These are phyloP conservation scores for Aphelocoma californica DNA, from an alignment of 2,797 vertebrate species.

Conservation along the genomic window DNA sequence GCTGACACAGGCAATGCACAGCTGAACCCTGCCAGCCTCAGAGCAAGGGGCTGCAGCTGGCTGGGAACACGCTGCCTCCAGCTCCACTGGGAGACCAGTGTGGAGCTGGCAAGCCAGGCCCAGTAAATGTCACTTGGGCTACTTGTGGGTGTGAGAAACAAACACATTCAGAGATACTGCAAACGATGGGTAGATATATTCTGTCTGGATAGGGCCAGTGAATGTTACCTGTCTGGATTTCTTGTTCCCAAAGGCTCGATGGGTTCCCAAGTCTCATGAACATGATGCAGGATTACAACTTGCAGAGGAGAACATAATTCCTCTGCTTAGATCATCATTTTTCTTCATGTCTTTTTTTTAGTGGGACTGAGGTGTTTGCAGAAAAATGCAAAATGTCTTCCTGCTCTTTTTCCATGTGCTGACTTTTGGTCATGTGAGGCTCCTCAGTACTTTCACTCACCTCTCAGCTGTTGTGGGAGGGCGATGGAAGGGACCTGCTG, in stretches of 20 bases:
- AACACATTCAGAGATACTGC: background rate
- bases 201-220: background rate
- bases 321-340: background rate
- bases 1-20: background rate
- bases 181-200: background rate
- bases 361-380: background rate
- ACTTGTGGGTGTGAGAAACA: background rate
- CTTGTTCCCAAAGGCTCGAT: background rate
- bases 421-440: background rate
- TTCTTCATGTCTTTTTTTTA: background rate
- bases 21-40: background rate
- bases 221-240: background rate
- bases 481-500: background rate
- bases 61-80: background rate
- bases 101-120: background rate
- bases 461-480: fast-evolving
- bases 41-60: background rate
- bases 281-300: background rate
- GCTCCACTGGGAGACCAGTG: background rate
- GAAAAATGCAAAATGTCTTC: background rate
- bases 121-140: background rate
- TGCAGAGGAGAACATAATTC: background rate
- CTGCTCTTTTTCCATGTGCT: background rate
- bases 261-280: too few species aligned
- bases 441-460: background rate